Evolutionary conservation across 2,888 invertebrate genomes (phyloP), one percentile per base, ranked within the genome.

Genomic region (Cheiracanthium punctorium): DNA sequence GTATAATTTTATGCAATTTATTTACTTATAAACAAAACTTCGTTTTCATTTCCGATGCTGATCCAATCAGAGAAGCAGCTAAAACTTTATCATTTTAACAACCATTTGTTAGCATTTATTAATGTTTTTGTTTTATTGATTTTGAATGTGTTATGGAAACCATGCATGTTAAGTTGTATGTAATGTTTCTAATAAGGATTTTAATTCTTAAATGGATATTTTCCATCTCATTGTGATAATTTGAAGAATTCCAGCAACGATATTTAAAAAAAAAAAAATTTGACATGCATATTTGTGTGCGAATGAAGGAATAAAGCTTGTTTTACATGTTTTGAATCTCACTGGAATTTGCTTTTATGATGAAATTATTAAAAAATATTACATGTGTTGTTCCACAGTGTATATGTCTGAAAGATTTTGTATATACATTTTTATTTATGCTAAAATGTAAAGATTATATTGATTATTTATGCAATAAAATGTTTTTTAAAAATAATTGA

Each of bases 391-490:
- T 58, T 58, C 24, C 58, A 24, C 24, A 2, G 24, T 58, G 58
- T 58, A 58, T 58, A 58, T 58, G 20, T 24, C 4, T 24, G 20
- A 33, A 30, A 65, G 70, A 70, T 82, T 82, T 73, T 75, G 74
- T 82, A 75, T 52, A 82, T 75, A 81, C 52, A 24, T 41, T 67
- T 73, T 82, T 82, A 82, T 82, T 82, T 82, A 82, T 82, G 52
- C 69, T 52, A 29, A 70, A 65, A 69, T 81, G 52, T 82, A 71
- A 67, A 75, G 75, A 82, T 69, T 65, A 75, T 81, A 74, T 74
- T 81, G 67, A 73, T 65, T 82, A 82, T 82, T 82, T 82, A 82
- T 82, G 75, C 75, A 75, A 82, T 82, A 75, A 82, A 82, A 82
- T 52, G 28, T 48, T 58, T 58, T 37, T 37, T 37, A 10, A 37